These are phyloP conservation scores for Orientallactaga sibirica DNA, from an alignment of 2,797 vertebrate genomes.

Conservation along the genomic window DNA sequence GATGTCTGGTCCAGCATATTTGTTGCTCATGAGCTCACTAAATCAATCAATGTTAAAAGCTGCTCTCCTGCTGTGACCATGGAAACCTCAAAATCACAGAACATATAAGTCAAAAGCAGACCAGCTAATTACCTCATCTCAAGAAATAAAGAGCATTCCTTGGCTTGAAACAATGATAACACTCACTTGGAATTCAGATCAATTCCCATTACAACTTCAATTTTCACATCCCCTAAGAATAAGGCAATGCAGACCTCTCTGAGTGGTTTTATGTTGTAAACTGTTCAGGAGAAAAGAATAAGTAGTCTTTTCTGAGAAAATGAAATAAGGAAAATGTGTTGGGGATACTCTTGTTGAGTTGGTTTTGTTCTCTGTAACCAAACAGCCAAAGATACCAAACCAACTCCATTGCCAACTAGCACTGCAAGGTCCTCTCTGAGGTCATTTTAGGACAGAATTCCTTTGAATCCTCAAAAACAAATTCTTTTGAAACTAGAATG, in stretches of 20 bases:
- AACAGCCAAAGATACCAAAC: slow-evolving; percentile 31
- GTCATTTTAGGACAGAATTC: slow-evolving; percentile 62
- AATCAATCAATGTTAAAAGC: slow-evolving; percentile 10
- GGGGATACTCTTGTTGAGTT: slow-evolving; percentile 12
- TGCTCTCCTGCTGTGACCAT: slow-evolving; percentile 14
- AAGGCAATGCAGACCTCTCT: slow-evolving; percentile 44
- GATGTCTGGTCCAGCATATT: slow-evolving; percentile 16
- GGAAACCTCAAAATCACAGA: slow-evolving; percentile 48
- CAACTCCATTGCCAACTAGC: slow-evolving; percentile 2
- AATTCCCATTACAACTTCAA: slow-evolving; percentile 47
- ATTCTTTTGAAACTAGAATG: slow-evolving; percentile 66
- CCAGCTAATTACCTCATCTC: slow-evolving; percentile 24
- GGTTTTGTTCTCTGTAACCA: slow-evolving; percentile 49
- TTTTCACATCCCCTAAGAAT: slow-evolving; percentile 52
- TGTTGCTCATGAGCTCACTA: neutral
- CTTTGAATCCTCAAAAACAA: slow-evolving; percentile 69
- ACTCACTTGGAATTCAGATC: slow-evolving; percentile 67
- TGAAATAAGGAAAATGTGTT: slow-evolving; percentile 50
- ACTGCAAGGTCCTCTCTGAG: slow-evolving; percentile 54
- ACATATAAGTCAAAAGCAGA: slow-evolving; percentile 50
- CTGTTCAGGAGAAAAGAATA: slow-evolving; percentile 53
- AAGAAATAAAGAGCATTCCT: slow-evolving; percentile 60
- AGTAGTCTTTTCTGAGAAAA: slow-evolving; percentile 68
- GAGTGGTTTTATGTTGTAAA: slow-evolving; percentile 59
- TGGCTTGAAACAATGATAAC: slow-evolving; percentile 61